Evolutionary conservation across 2,113 vertebrate genomes (phyloP), one percentile per base, ranked within the genome.

Genomic region (Clupea harengus): DNA sequence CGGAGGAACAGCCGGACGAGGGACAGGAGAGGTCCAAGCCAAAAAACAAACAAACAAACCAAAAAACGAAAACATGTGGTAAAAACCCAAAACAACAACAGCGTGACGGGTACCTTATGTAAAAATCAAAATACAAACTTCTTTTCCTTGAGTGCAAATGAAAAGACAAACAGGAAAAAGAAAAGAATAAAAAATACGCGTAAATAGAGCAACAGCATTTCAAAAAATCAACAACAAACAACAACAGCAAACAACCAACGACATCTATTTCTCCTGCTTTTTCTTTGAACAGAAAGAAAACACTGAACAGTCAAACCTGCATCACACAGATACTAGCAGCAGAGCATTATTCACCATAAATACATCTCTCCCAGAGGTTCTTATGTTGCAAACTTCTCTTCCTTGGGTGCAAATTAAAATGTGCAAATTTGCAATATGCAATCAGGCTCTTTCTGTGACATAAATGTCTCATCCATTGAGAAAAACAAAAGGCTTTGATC

Each of bases 91-190:
- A 88, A 81, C 85, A 84, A 81, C 86, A 54, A 85, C 82, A 83
- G 87, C 85, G n/a, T 39, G 32, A 87, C 83, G 94, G 93, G 86
- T 96, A 96, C 95, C 95, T 95, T 94, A 95, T 95, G 94, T 96
- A 96, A 95, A 96, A 96, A 95, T 96, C 95, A 96, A 96, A 96
- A 95, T 96, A 96, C 91, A 96, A 95, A 91, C 95, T 96, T 93
- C 95, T 95, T 92, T 96, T 96, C 95, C 95, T 96, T 94, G 95
- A 92, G 90, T 92, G 95, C 94, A 94, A 94, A 93, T 92, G 92
- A 93, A 93, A 93, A 87, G 93, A 88, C 86, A 89, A 88, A 90
- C 85, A 87, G 72, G 83, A 88, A 85, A 89, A 86, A 86, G 49
- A 85, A 85, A 85, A 87, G 85, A 28, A 60, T 88, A 81, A 85